Conservation (phyloP, 2,113 vertebrate genomes). For the Apus apus region DNA sequence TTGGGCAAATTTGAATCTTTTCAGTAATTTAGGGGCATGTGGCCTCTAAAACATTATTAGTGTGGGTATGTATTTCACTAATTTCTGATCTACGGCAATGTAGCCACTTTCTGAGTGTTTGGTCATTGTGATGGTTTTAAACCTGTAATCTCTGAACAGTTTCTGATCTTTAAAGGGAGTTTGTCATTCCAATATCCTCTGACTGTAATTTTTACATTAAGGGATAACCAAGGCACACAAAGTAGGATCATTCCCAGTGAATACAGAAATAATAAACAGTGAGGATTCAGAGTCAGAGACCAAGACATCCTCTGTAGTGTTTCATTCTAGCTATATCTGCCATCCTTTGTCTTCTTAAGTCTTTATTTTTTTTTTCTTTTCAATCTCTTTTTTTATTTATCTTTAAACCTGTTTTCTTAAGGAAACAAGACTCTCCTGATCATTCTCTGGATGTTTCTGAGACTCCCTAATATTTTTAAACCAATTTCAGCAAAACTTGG, state of each 20-base stretch:
- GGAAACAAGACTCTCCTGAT: background rate
- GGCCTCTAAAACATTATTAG: background rate
- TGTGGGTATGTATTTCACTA: background rate
- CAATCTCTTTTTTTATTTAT: background rate
- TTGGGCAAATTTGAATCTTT: background rate
- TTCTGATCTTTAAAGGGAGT: background rate
- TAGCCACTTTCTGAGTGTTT: background rate
- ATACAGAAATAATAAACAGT: background rate
- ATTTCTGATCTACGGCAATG: background rate
- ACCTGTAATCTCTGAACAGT: background rate
- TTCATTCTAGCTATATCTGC: background rate
- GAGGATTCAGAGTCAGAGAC: background rate
- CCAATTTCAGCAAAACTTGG: background rate
- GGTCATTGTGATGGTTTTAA: background rate
- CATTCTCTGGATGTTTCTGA: background rate
- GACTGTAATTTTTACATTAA: background rate
- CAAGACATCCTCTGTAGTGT: background rate
- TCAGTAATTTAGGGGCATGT: background rate
- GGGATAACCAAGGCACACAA: background rate
- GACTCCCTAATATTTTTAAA: background rate
- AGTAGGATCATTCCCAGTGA: background rate
- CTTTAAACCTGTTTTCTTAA: background rate
- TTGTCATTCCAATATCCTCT: background rate
- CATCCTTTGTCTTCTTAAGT: background rate
- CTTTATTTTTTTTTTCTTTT: background rate